Conservation (phyloP, 1,140 invertebrate genomes). For the Amphibalanus amphitrite region DNA sequence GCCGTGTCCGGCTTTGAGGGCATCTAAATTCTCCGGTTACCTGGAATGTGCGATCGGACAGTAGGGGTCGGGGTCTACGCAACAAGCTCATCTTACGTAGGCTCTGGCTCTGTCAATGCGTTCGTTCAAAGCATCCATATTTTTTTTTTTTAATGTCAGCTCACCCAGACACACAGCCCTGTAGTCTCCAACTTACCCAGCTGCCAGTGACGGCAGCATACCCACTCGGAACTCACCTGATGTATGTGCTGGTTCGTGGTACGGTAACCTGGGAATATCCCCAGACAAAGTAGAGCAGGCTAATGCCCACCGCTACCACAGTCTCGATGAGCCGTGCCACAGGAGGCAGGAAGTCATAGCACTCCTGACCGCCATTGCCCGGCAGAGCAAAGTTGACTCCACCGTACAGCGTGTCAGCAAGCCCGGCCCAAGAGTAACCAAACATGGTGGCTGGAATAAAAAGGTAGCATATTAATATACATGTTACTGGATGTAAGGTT, state of each 20-base stretch:
- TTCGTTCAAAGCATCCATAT: too few relatives aligned
- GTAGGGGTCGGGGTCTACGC: too few relatives aligned
- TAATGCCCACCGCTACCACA: slow-evolving; percentile 38
- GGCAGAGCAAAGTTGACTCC: slow-evolving; percentile 62
- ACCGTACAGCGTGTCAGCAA: slow-evolving; percentile 28
- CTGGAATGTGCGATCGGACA: slow-evolving; percentile 19
- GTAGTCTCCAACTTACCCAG: too few relatives aligned
- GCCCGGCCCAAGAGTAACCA: background rate
- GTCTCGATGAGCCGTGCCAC: slow-evolving; percentile 51
- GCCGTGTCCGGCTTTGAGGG: too few relatives aligned
- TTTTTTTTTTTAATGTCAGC: slow-evolving; percentile 15
- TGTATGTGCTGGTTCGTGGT: slow-evolving; percentile 17
- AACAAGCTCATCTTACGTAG: too few relatives aligned
- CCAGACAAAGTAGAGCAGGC: slow-evolving; percentile 35
- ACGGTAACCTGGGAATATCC: slow-evolving; percentile 33
- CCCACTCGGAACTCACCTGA: slow-evolving; percentile 8
- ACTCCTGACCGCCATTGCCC: slow-evolving; percentile 61
- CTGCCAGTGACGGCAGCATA: too few relatives aligned
- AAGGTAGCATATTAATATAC: too few relatives aligned
- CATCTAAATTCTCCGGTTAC: background rate
- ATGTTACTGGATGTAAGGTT: too few relatives aligned
- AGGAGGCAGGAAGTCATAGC: slow-evolving; percentile 49
- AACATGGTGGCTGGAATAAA: slow-evolving; percentile 26
- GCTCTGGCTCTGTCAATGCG: too few relatives aligned
- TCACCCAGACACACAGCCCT: too few relatives aligned